phyloP scores from a whole-genome alignment of 2,888 invertebrate species.

The Digitonthophagus gazella region DNA sequence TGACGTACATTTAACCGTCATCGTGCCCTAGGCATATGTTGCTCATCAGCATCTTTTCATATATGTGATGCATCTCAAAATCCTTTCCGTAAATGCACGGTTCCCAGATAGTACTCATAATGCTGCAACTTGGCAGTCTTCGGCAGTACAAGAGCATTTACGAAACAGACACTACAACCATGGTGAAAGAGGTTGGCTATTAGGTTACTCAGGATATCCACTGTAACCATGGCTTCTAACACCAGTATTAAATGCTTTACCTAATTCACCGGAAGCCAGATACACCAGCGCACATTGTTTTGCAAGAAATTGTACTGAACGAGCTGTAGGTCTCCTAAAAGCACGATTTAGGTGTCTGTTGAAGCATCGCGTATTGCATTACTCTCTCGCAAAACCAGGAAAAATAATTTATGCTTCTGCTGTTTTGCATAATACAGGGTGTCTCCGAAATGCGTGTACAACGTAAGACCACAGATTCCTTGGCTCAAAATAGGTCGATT shows the following conservation, averaged over 20 bases:
- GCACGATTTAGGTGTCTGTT: constrained; percentile 36
- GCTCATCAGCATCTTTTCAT: not conserved
- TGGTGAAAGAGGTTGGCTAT: not conserved
- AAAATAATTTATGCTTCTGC: constrained; percentile 35
- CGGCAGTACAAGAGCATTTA: not conserved
- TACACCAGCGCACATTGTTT: constrained; percentile 30
- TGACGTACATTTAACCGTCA: no score
- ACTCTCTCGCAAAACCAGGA: constrained; percentile 35
- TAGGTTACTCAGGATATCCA: not conserved
- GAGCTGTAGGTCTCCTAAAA: constrained; percentile 33
- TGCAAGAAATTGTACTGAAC: constrained; percentile 33
- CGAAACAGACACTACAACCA: not conserved
- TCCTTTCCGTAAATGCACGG: not conserved
- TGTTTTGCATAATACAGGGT: no score
- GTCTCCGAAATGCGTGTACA: no score
- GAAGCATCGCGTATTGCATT: constrained; percentile 35
- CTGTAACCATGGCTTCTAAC: not conserved
- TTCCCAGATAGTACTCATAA: not conserved
- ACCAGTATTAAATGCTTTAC: constrained; percentile 28
- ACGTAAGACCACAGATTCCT: no score
- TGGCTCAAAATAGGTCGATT: no score
- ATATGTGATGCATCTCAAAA: not conserved
- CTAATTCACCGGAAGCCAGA: constrained; percentile 27
- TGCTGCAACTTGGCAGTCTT: not conserved
- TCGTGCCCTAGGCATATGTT: not conserved